Evolutionary conservation across 2,113 vertebrate species (phyloP).

Genomic region (Odocoileus virginianus): DNA sequence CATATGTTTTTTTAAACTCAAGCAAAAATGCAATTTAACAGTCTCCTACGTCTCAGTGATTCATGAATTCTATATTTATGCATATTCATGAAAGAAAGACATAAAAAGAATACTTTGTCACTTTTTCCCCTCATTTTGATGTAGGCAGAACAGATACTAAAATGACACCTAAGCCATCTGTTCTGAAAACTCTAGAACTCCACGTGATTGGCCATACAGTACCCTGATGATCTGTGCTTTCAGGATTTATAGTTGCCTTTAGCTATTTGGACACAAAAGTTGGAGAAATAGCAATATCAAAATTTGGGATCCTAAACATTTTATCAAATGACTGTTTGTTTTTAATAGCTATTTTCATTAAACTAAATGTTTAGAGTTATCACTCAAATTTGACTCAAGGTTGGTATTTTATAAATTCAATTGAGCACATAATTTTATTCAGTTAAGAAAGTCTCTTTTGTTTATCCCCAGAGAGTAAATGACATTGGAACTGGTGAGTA

Average conservation of each 20-base stretch:
- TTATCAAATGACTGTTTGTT: neutral
- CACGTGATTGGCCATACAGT: neutral
- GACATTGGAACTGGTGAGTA: neutral
- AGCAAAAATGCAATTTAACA: conserved; percentile 66
- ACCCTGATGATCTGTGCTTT: neutral
- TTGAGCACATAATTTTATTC: neutral
- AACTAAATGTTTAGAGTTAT: neutral
- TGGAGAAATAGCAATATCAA: neutral
- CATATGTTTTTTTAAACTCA: conserved; percentile 64
- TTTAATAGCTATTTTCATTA: neutral
- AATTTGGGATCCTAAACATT: neutral
- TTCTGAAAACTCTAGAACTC: conserved; percentile 33
- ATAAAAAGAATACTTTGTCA: conserved; percentile 59
- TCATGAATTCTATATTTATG: conserved; percentile 71
- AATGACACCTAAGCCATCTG: conserved; percentile 61
- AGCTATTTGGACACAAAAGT: neutral
- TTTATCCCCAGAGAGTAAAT: neutral
- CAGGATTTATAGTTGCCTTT: neutral
- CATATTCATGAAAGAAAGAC: conserved; percentile 64
- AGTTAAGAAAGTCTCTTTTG: neutral
- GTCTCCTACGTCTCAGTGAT: conserved; percentile 70
- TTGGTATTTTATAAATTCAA: neutral
- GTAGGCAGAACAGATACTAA: conserved; percentile 60
- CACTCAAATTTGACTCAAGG: neutral
- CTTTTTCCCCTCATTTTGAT: conserved; percentile 49